phyloP scores from a whole-genome alignment of 2,888 invertebrate genomes.

The Linyphia triangularis region DNA sequence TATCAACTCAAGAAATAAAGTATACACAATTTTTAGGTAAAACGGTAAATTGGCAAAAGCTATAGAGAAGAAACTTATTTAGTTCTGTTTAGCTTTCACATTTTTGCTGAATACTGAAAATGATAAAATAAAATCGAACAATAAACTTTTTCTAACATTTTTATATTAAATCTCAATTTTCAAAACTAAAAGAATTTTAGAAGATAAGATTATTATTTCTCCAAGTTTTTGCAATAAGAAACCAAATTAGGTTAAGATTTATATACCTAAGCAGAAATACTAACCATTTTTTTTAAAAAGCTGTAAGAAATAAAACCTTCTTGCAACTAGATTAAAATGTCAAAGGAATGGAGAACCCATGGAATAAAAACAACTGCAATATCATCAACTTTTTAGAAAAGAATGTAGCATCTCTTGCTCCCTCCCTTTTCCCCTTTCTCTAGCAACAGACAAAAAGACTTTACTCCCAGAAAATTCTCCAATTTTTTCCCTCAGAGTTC shows the following conservation, averaged over 20 bases:
- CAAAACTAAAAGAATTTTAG: background rate
- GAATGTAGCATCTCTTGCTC: constrained; percentile 44
- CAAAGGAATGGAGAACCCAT: constrained; percentile 4
- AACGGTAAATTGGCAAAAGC: no score
- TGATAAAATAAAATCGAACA: background rate
- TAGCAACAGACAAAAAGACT: constrained; percentile 17
- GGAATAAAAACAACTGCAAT: constrained; percentile 54
- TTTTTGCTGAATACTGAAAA: background rate
- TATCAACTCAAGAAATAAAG: no score
- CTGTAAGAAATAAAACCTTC: constrained; percentile 15
- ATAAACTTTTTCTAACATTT: background rate
- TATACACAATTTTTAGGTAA: no score
- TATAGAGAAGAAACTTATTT: no score
- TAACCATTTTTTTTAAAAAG: background rate
- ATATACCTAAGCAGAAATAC: constrained; percentile 47
- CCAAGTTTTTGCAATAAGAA: background rate
- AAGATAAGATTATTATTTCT: background rate
- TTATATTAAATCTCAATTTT: no score
- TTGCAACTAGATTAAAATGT: constrained; percentile 54
- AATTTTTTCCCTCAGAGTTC: constrained; percentile 35
- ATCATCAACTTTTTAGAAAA: constrained; percentile 58
- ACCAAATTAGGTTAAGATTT: constrained; percentile 49
- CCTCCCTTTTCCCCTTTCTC: constrained; percentile 14
- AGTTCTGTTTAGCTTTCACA: background rate
- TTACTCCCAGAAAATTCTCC: constrained; percentile 1